Conservation (phyloP, 2,113 vertebrate genomes). For the Archocentrus centrarchus region DNA sequence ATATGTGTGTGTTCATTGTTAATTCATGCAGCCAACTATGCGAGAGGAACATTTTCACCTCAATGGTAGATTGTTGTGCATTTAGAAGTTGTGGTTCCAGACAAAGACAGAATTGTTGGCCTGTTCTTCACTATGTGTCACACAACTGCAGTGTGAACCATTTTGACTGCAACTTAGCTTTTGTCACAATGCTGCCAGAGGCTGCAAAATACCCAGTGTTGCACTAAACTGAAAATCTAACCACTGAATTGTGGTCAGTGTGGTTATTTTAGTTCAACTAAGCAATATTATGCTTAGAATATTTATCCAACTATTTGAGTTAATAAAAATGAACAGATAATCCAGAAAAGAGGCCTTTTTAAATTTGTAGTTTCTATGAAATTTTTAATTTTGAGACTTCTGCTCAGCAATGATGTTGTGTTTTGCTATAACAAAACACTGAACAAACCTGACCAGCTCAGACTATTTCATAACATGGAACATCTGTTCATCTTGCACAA, state of each 20-base stretch:
- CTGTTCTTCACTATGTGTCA: not conserved
- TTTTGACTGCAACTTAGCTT: not conserved
- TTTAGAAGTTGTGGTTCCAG: conserved; percentile 14
- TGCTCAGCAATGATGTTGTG: not conserved
- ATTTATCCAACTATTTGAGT: not conserved
- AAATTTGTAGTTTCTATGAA: not conserved
- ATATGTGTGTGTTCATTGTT: conserved; percentile 55
- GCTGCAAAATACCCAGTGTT: not conserved
- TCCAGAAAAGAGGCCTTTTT: not conserved
- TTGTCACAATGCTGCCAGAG: not conserved
- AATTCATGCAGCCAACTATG: conserved; percentile 52
- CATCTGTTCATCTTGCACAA: not conserved
- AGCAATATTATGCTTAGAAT: not conserved
- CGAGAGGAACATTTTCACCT: conserved; percentile 60
- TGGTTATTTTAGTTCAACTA: not conserved
- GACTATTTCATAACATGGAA: not conserved
- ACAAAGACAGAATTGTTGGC: conserved; percentile 70
- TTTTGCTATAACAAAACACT: not conserved
- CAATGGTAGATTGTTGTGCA: conserved; percentile 70
- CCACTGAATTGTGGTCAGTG: not conserved
- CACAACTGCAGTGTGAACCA: conserved; percentile 4
- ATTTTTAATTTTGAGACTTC: no score
- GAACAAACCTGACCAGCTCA: not conserved
- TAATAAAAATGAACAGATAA: no score
- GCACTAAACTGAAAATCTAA: not conserved